These are phyloP conservation scores for Archegozetes longisetosus DNA, from an alignment of 1,140 invertebrate species.

Conservation along the genomic window DNA sequence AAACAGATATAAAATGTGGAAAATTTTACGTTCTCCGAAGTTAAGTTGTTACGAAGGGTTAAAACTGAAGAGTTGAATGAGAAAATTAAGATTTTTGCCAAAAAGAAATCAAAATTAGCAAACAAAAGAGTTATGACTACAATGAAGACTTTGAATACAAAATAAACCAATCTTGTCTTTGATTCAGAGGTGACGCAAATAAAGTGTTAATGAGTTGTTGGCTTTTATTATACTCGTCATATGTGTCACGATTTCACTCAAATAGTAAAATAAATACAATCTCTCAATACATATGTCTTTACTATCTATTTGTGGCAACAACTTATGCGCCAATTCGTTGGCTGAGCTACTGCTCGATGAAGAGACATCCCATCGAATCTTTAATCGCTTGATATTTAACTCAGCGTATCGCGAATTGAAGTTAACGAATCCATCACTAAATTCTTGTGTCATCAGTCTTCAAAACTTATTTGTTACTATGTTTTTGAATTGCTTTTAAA, in stretches of 20 bases:
- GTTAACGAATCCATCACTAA: background rate
- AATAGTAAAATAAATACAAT: background rate
- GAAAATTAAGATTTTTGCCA: no score
- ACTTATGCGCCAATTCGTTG: background rate
- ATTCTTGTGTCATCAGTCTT: no score
- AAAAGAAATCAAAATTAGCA: no score
- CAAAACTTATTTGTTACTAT: no score
- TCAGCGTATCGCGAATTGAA: background rate
- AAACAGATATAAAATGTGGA: no score
- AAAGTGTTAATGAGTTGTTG: background rate
- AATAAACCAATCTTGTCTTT: no score
- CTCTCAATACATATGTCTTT: background rate
- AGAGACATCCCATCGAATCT: background rate
- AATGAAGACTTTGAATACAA: no score
- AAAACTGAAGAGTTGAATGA: no score
- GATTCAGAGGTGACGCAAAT: background rate
- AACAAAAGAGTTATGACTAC: no score
- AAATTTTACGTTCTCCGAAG: no score
- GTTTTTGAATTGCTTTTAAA: no score
- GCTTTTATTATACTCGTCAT: background rate
- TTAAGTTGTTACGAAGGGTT: no score
- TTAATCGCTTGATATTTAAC: background rate
- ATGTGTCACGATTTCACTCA: background rate
- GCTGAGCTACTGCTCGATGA: background rate
- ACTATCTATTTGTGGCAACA: background rate